Evolutionary conservation across 2,797 vertebrate species (phyloP).

Genomic region (Alfaro cultratus): DNA sequence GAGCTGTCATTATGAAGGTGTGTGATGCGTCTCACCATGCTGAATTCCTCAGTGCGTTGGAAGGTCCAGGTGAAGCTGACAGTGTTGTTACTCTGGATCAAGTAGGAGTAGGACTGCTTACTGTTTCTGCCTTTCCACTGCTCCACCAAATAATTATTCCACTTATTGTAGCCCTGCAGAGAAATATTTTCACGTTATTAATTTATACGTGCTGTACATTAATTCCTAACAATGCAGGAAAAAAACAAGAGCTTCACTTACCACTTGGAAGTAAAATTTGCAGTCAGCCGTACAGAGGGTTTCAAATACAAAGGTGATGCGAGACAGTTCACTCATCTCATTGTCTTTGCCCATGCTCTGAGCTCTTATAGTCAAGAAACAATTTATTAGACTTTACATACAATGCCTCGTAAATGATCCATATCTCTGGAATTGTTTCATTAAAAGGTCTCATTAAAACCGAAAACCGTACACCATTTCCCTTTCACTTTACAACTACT

Average conservation of each 20-base stretch:
- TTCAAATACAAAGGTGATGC: slow-evolving; percentile 94
- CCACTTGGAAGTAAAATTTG: slow-evolving; percentile 89
- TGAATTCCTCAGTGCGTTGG: slow-evolving; percentile 80
- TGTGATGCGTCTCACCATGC: slow-evolving; percentile 53
- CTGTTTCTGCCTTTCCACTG: slow-evolving; percentile 86
- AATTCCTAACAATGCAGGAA: not conserved
- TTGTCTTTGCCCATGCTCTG: slow-evolving; percentile 74
- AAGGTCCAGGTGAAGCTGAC: slow-evolving; percentile 94
- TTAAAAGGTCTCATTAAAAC: not conserved
- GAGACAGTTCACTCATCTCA: slow-evolving; percentile 85
- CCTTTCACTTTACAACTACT: not conserved
- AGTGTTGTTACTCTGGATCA: slow-evolving; percentile 86
- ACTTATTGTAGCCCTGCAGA: slow-evolving; percentile 84
- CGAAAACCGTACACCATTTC: not conserved
- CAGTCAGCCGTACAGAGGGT: slow-evolving; percentile 88
- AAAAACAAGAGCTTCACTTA: slow-evolving; percentile 65
- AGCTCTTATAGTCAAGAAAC: slow-evolving; percentile 73
- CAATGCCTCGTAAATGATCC: not conserved
- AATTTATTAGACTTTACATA: not conserved
- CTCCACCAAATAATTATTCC: slow-evolving; percentile 86
- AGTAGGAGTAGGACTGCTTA: slow-evolving; percentile 92
- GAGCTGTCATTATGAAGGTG: not conserved
- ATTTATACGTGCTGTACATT: not conserved
- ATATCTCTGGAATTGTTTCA: not conserved
- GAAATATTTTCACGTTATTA: slow-evolving; percentile 10